These are phyloP conservation scores for Cephus pygmeus DNA, from an alignment of 2,888 invertebrate species.

Conservation along the genomic window DNA sequence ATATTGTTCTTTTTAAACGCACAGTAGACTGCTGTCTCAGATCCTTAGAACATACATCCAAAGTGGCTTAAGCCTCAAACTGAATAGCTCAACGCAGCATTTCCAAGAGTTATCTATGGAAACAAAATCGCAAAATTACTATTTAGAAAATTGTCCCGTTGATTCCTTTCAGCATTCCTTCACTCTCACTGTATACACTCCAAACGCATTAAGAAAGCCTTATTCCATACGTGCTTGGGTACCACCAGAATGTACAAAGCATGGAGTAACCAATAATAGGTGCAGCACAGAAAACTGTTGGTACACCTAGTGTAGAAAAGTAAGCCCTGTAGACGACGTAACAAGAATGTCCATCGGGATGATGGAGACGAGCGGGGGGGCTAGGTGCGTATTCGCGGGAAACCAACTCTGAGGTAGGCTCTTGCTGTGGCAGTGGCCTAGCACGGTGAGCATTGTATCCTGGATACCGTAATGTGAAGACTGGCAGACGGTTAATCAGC, in stretches of 20 bases:
- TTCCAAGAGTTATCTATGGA: not conserved
- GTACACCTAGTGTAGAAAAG: not conserved
- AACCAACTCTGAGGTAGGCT: conserved; percentile 15
- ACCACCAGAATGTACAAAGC: not conserved
- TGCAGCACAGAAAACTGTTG: not conserved
- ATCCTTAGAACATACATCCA: not conserved
- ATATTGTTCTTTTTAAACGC: not conserved
- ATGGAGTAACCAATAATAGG: not conserved
- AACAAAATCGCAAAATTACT: not conserved
- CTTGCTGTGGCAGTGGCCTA: not conserved
- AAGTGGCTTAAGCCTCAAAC: not conserved
- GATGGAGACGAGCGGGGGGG: conserved; percentile 13
- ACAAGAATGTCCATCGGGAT: not conserved
- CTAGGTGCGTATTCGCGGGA: conserved; percentile 25
- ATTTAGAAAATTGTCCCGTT: not conserved
- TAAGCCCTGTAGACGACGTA: not conserved
- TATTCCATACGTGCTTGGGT: not conserved
- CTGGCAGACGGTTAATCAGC: not conserved
- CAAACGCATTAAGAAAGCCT: not conserved
- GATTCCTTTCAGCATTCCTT: not conserved
- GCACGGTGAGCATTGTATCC: not conserved
- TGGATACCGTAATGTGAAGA: not conserved
- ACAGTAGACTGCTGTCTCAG: not conserved
- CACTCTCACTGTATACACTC: not conserved
- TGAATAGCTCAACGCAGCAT: not conserved